Base-by-base conservation (phyloP, 1,140 invertebrate genomes). In the Atopsyche davidsoni region DNA sequence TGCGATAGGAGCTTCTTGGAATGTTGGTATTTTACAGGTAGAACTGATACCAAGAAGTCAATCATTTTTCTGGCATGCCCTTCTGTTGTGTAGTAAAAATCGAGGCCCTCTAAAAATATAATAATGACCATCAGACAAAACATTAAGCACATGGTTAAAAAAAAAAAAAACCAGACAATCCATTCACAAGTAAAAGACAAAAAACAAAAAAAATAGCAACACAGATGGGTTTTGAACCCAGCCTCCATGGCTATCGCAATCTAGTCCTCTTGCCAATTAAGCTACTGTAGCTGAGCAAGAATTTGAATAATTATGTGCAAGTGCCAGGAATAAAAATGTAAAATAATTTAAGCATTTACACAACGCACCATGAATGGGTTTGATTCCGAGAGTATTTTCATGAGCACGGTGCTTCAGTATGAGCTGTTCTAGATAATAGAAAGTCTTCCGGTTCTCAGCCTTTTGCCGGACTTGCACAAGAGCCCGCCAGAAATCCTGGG, bases 1-100 rank as follows among this genome's bases (percentile, higher is more conserved):
- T 99, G 96, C 1, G 96, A 98, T 58, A 99, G 88, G 9, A 99
- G 75, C 63, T 96, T 93, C 68, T 98, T 95, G 0, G 94, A 95
- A 60, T 88, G 85, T 50, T 87, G 81, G 66, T 85, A 87, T 63
- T 86, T 85, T 61, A 82, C 84, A 2, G 96, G 96, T 39, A 98
- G 79, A 51, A 95, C 85, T 11, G 88, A 79, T 45, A 75, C 69
- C 1, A 99, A 69, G 65, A 99, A 99, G 62, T 98, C 93, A 2
- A 98, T 83, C 81, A 99, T 83, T 79, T 97, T 98, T 18, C 90
- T 79, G 1, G 96, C 96, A 70, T 89, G 81, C 51, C 87, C 83
- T 72, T 95, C 92, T 52, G 82, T 86, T 1, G 87, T 74, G 69
- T 89, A 99, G 68, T 84, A 99, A 65, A 99, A 99, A 72, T 99